These are phyloP conservation scores for Ceuthmochares aereus DNA, from an alignment of 2,113 vertebrate species.

Conservation along the genomic window DNA sequence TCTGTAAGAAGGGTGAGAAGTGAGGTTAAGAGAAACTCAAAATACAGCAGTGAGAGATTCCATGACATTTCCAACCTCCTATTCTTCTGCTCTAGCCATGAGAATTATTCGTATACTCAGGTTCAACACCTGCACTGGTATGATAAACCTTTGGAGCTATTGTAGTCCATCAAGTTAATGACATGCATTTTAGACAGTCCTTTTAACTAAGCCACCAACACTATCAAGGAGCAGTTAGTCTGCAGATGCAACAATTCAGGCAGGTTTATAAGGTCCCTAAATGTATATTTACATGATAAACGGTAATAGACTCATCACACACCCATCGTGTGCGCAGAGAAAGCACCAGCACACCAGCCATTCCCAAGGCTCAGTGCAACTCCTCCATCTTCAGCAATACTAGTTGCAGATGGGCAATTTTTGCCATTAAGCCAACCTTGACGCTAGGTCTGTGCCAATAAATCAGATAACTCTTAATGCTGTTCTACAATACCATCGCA, in stretches of 20 bases:
- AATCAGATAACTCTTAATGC: not conserved
- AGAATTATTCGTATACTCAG: not conserved
- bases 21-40: conserved; percentile 42
- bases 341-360: not conserved
- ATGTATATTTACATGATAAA: conserved; percentile 23
- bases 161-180: conserved; percentile 34
- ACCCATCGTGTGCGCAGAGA: not conserved
- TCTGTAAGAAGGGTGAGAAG: not conserved
- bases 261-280: conserved; percentile 40
- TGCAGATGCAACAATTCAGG: conserved; percentile 9
- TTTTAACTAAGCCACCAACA: conserved; percentile 23
- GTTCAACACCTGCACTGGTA: not conserved
- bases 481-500: not conserved
- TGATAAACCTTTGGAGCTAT: conserved; percentile 40
- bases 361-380: not conserved
- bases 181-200: not conserved
- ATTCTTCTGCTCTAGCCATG: not conserved
- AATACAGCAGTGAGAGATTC: conserved; percentile 4
- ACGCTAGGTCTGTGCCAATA: not conserved
- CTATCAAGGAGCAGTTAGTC: conserved; percentile 24
- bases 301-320: not conserved
- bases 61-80: conserved; percentile 27
- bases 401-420: not conserved
- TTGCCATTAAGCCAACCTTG: not conserved
- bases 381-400: rapidly evolving